Evolutionary conservation across 1,140 invertebrate genomes (phyloP), one percentile per base, ranked within the genome.

Genomic region (Scaptodrosophila lebanonensis): DNA sequence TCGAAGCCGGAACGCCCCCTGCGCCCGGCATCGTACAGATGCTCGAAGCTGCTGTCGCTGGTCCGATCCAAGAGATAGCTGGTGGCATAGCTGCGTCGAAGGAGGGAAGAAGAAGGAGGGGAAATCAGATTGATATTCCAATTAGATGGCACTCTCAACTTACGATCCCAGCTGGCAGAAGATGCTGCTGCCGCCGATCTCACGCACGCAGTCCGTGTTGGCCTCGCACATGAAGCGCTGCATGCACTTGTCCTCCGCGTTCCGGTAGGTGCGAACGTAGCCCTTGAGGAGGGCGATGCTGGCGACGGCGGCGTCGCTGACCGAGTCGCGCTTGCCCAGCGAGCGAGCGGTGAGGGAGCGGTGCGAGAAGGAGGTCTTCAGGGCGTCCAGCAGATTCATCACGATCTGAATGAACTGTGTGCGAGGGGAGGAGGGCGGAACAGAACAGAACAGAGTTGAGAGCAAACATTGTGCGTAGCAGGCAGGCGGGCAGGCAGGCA

Each of bases 131-230:
- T 6, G 13, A 13, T 13, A 2, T 13, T 9, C 11, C 42, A 7
- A 29, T 6, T 1, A 0, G 5, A 9, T 0, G 25, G 7, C 9
- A n/a, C 2, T 17, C 13, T 7, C 1, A 3, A 93, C 94, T 94
- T 89, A 97, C 95, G 95, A 94, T 93, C 95, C 95, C 65, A 97
- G 88, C 88, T 97, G 95, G 75, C 95, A 97, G 91, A 96, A 95
- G 43, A 97, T 91, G 68, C 94, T 93, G 61, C 93, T 94, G 57
- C 92, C 91, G 66, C 94, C 94, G 43, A 94, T 92, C 73, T 95
- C 94, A 5, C 90, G 89, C n/a, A 93, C 90, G 85, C 95, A 97
- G 83, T 96, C 95, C 13, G 90, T 92, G 83, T 94, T 96, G 1
- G 95, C 95, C 73, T 97, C 94, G 82, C 96, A 97, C 35, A 97